These are phyloP conservation scores for Lepidurus apus DNA, from an alignment of 1,140 invertebrate species.

Conservation along the genomic window DNA sequence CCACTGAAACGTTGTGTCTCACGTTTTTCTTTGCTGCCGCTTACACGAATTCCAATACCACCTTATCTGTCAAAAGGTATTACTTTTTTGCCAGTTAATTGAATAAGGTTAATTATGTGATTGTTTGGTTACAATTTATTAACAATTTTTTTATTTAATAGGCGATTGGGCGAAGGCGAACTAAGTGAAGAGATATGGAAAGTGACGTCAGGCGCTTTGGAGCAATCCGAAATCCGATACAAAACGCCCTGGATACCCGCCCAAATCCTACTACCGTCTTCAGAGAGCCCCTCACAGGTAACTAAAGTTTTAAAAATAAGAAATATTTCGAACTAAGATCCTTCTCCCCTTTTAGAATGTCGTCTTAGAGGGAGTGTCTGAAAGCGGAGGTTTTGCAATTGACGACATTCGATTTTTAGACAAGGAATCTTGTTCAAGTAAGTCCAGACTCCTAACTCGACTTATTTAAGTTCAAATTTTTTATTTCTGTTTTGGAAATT, in stretches of 20 bases:
- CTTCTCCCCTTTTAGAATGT: not conserved
- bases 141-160: not conserved
- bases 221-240: conserved; percentile 21
- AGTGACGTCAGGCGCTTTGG: conserved; percentile 12
- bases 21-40: conserved; percentile 31
- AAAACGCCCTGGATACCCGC: conserved; percentile 31
- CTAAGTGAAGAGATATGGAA: conserved; percentile 27
- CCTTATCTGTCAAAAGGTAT: conserved; percentile 29
- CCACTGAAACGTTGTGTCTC: conserved; percentile 28
- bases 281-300: conserved; percentile 24
- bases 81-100: not conserved
- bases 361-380: conserved; percentile 26
- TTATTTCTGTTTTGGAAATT: not conserved
- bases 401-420: conserved; percentile 28
- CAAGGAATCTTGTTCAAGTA: conserved; percentile 25
- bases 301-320: not conserved
- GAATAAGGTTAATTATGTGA: not conserved
- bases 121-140: not conserved
- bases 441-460: not conserved
- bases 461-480: not conserved
- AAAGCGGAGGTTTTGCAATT: conserved; percentile 26
- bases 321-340: not conserved
- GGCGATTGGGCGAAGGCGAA: not conserved
- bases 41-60: conserved; percentile 27
- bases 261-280: not conserved